A percentile compares a stretch with the other conserved stretches of the same genome.
phyloP scores from a whole-genome alignment of 2,797 vertebrate genomes.

The Anableps anableps region DNA sequence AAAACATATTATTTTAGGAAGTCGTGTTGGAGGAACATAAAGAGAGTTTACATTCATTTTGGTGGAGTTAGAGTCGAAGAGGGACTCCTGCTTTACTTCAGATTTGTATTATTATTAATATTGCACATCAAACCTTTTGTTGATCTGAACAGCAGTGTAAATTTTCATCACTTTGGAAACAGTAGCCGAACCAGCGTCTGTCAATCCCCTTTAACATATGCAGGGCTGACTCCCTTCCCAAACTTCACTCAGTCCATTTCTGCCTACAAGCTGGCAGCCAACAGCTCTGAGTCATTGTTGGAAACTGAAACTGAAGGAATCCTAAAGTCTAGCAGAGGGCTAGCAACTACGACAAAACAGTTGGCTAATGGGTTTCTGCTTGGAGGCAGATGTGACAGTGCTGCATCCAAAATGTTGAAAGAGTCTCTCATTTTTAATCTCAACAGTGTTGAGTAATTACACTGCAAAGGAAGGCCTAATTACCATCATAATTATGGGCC shows the following conservation, averaged over 20 bases:
- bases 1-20: not conserved
- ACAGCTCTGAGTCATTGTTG: conserved; percentile 51
- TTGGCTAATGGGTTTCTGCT: conserved; percentile 32
- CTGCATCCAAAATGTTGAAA: not conserved
- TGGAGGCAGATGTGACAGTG: conserved; percentile 9
- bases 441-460: not conserved
- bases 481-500: not conserved
- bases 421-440: not conserved
- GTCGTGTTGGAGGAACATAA: not conserved
- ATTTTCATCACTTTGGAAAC: not conserved
- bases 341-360: conserved; percentile 26
- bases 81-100: not conserved
- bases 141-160: not conserved
- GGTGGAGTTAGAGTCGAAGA: not conserved
- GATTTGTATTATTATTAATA: not conserved
- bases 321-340: conserved; percentile 54
- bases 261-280: conserved; percentile 9
- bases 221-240: not conserved
- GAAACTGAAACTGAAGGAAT: conserved; percentile 55
- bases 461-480: not conserved
- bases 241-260: too few species aligned
- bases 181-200: not conserved
- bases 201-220: not conserved
- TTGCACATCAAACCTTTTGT: not conserved
- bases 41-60: not conserved